These are phyloP conservation scores for Penaeus chinensis DNA, from an alignment of 1,140 invertebrate genomes.

Conservation along the genomic window DNA sequence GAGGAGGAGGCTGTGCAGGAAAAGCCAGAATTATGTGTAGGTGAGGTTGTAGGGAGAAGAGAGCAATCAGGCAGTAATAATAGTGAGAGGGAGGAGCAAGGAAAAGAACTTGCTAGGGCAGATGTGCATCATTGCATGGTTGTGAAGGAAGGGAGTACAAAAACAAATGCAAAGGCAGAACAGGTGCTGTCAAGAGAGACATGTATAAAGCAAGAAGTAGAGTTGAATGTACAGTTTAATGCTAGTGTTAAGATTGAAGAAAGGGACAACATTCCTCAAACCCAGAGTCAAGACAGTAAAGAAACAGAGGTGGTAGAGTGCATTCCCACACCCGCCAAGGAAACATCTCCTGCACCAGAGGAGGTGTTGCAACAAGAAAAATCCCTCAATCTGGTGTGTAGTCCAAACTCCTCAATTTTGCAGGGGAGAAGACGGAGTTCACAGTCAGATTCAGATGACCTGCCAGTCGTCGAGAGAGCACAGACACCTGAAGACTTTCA, in stretches of 20 bases:
- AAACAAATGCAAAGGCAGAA: background rate
- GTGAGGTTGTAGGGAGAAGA: background rate
- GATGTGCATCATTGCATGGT: too few relatives aligned
- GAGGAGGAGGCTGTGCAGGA: background rate
- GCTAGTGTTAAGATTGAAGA: too few relatives aligned
- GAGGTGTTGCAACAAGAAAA: too few relatives aligned
- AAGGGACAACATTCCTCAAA: background rate
- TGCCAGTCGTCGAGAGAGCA: slow-evolving; percentile 2
- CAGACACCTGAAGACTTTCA: background rate
- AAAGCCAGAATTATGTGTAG: background rate
- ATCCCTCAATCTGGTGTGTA: too few relatives aligned
- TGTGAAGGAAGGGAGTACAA: background rate
- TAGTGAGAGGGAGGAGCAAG: background rate
- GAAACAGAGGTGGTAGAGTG: background rate
- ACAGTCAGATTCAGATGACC: too few relatives aligned
- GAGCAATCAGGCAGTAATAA: background rate
- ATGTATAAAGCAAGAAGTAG: background rate
- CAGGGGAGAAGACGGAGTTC: too few relatives aligned
- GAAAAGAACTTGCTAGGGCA: background rate
- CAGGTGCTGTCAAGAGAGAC: too few relatives aligned
- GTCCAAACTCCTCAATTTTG: too few relatives aligned
- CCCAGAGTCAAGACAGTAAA: too few relatives aligned
- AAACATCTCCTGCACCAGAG: too few relatives aligned
- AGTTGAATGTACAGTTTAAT: background rate
- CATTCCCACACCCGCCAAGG: too few relatives aligned